These are phyloP conservation scores for Aulostomus chinensis DNA, from an alignment of 2,797 vertebrate genomes.

Conservation along the genomic window DNA sequence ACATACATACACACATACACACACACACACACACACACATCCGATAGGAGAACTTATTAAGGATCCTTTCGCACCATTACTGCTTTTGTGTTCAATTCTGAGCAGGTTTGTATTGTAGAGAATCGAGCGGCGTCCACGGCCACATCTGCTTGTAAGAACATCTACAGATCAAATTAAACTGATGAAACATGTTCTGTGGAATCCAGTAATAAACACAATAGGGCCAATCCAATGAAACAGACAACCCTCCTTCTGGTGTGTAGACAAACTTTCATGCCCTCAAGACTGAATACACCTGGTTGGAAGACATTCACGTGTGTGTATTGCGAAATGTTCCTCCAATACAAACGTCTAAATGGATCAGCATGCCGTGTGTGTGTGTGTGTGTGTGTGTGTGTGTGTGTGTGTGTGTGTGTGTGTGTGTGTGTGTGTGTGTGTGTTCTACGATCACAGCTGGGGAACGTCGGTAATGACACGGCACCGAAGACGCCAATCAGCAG, in stretches of 20 bases:
- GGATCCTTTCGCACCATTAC: no score
- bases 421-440: no score
- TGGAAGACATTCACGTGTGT: slow-evolving; percentile 25
- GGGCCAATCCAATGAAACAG: neutral
- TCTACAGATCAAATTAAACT: slow-evolving; percentile 8
- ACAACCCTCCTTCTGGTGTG: slow-evolving; percentile 23
- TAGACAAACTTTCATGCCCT: slow-evolving; percentile 35
- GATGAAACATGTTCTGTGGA: slow-evolving; percentile 9
- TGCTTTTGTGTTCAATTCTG: no score
- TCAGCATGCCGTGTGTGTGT: slow-evolving; percentile 43
- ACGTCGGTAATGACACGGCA: neutral
- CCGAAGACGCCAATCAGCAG: neutral
- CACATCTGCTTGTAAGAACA: slow-evolving; percentile 23
- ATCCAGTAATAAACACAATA: slow-evolving; percentile 23
- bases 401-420: no score
- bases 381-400: neutral
- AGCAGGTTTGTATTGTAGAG: no score
- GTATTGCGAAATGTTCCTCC: slow-evolving; percentile 39
- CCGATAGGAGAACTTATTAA: no score
- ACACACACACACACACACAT: no score
- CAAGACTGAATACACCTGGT: slow-evolving; percentile 37
- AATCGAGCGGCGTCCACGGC: neutral
- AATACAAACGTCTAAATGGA: slow-evolving; percentile 47
- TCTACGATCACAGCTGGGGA: no score
- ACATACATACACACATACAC: no score